Evolutionary conservation across 2,888 invertebrate species (phyloP).

Genomic region (Xestia xanthographa): DNA sequence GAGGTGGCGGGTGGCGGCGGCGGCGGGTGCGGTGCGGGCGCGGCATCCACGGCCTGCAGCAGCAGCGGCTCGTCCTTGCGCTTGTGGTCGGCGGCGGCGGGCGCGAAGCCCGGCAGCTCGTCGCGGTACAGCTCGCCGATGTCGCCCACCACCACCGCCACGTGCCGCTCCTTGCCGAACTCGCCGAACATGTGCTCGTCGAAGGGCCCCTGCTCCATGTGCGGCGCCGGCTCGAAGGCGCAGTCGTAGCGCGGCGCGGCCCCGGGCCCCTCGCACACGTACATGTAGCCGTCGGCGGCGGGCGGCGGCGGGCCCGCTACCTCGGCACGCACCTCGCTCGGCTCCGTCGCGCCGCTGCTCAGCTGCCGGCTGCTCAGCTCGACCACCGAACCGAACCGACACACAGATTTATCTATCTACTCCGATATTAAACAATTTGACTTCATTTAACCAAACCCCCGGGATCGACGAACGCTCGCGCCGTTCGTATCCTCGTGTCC

Average conservation of each 20-base stretch:
- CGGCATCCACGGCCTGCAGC: constrained; percentile 82
- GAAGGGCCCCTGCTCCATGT: constrained; percentile 93
- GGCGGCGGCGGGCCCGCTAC: constrained; percentile 88
- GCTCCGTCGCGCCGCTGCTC: constrained; percentile 82
- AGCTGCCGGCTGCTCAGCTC: constrained; percentile 68
- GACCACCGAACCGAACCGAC: constrained; percentile 71
- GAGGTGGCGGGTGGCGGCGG: constrained; percentile 86
- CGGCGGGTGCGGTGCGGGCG: constrained; percentile 75
- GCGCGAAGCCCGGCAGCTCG: constrained; percentile 83
- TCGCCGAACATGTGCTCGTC: constrained; percentile 96
- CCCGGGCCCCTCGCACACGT: constrained; percentile 84
- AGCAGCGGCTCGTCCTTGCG: constrained; percentile 86
- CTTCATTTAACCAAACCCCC: constrained; percentile 86
- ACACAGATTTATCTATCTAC: constrained; percentile 79
- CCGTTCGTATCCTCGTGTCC: constrained; percentile 88
- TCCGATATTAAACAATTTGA: constrained; percentile 88
- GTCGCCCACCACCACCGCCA: constrained; percentile 87
- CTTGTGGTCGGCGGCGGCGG: constrained; percentile 74
- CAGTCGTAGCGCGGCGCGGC: constrained; percentile 85
- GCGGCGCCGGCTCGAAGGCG: constrained; percentile 80
- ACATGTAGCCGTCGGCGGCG: constrained; percentile 88
- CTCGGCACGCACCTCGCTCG: constrained; percentile 87
- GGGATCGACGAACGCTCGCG: constrained; percentile 88
- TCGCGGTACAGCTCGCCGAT: constrained; percentile 89
- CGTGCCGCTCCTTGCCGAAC: constrained; percentile 91